A percentile compares a stretch with the other conserved stretches of the same genome.
Evolutionary conservation across 2,888 invertebrate genomes (phyloP).

Genomic region (Mythimna loreyi): DNA sequence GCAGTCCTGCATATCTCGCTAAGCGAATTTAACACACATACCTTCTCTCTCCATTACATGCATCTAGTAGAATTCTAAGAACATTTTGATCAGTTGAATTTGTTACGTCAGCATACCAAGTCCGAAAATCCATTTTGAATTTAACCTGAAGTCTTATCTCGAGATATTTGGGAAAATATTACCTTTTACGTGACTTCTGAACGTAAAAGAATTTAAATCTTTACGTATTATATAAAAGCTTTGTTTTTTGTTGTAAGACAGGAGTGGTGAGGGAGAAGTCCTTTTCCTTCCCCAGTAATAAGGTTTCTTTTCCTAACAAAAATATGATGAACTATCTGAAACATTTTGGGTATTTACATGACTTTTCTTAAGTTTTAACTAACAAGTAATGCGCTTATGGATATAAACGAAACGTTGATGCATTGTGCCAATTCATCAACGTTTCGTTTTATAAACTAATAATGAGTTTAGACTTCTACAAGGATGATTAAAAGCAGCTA

Average conservation of each 20-base stretch:
- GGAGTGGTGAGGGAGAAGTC: too few relatives aligned
- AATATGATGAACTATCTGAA: too few relatives aligned
- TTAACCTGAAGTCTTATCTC: not conserved
- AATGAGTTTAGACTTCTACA: too few relatives aligned
- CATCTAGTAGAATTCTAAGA: not conserved
- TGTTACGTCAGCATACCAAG: not conserved
- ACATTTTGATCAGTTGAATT: not conserved
- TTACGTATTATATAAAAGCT: too few relatives aligned
- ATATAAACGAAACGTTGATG: too few relatives aligned
- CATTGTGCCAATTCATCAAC: too few relatives aligned
- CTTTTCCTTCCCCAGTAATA: not conserved
- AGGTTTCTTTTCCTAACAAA: not conserved
- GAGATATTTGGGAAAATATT: not conserved
- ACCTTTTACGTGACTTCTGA: not conserved
- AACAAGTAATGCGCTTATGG: too few relatives aligned
- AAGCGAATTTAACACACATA: conserved; percentile 2
- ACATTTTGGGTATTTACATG: too few relatives aligned
- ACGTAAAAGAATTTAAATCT: not conserved
- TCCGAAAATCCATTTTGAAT: conserved; percentile 1
- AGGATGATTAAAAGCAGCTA: too few relatives aligned
- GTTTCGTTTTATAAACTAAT: too few relatives aligned
- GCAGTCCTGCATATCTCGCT: not conserved
- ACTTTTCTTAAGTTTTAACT: not conserved
- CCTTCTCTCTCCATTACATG: not conserved
- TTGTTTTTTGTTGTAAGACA: too few relatives aligned